These are phyloP conservation scores for Brenthis ino DNA, from an alignment of 2,888 invertebrate species.

Conservation along the genomic window DNA sequence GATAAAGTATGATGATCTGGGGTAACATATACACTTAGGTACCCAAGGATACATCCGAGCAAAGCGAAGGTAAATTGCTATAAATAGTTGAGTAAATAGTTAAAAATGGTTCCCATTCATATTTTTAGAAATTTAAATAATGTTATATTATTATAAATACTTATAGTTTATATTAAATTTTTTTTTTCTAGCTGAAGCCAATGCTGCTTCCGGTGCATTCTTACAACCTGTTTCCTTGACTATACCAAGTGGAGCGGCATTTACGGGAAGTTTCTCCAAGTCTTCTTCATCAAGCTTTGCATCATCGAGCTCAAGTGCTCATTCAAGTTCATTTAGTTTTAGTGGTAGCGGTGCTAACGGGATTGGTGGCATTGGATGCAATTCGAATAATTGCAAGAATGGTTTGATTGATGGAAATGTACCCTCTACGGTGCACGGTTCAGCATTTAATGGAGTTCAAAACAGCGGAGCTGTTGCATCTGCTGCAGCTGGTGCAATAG, in stretches of 20 bases:
- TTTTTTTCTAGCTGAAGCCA: constrained; percentile 52
- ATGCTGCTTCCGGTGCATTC: constrained; percentile 58
- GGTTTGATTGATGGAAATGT: constrained; percentile 40
- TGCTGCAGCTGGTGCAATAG: constrained; percentile 39
- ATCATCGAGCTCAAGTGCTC: constrained; percentile 69
- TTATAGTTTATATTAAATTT: background rate
- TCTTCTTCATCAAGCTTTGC: constrained; percentile 70
- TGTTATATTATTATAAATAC: background rate
- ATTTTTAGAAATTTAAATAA: too few relatives aligned
- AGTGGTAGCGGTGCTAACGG: constrained; percentile 48
- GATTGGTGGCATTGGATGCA: constrained; percentile 34
- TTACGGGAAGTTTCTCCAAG: constrained; percentile 73
- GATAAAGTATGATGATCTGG: too few relatives aligned
- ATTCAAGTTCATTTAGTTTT: constrained; percentile 67
- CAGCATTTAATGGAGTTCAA: constrained; percentile 35
- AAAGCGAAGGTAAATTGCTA: too few relatives aligned
- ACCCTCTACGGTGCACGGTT: constrained; percentile 31
- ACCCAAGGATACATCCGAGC: too few relatives aligned
- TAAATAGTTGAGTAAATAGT: too few relatives aligned
- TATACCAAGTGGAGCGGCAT: constrained; percentile 56
- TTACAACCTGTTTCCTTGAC: constrained; percentile 52
- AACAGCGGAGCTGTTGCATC: constrained; percentile 39
- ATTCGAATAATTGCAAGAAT: constrained; percentile 44
- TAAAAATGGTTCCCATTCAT: too few relatives aligned
- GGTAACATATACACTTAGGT: too few relatives aligned